Evolutionary conservation across 2,797 vertebrate genomes (phyloP).

Genomic region (Cirrhinus mrigala): DNA sequence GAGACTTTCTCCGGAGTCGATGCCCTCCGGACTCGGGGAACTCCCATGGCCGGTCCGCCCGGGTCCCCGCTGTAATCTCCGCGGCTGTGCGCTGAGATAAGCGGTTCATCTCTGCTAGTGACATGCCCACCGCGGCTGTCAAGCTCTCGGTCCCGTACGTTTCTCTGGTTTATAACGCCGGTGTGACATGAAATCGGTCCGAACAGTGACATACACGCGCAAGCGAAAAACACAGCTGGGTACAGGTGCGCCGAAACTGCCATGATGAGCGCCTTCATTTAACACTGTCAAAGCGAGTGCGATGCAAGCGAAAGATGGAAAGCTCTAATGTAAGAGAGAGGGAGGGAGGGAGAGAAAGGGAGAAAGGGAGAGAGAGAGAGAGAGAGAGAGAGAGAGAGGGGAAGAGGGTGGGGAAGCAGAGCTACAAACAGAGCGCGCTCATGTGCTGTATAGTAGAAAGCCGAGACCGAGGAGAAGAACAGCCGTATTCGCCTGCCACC

Average conservation of each 20-base stretch:
- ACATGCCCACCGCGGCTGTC: slow-evolving; percentile 58
- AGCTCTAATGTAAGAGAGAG: slow-evolving; percentile 68
- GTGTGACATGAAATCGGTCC: slow-evolving; percentile 72
- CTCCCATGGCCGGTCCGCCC: slow-evolving; percentile 42
- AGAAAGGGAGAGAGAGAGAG: neutral
- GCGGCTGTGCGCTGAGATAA: slow-evolving; percentile 54
- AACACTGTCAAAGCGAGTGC: slow-evolving; percentile 76
- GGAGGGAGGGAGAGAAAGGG: neutral
- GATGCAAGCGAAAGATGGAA: slow-evolving; percentile 75
- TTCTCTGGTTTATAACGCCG: slow-evolving; percentile 67
- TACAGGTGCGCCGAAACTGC: slow-evolving; percentile 72
- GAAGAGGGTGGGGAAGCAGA: slow-evolving; percentile 36
- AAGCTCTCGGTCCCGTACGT: slow-evolving; percentile 57
- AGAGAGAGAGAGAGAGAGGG: slow-evolving; percentile 12
- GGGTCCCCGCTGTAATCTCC: slow-evolving; percentile 58
- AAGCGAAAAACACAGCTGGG: slow-evolving; percentile 71
- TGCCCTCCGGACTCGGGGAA: slow-evolving; percentile 75
- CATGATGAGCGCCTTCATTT: slow-evolving; percentile 71
- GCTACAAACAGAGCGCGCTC: slow-evolving; percentile 14
- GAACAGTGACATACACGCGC: slow-evolving; percentile 71
- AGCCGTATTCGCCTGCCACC: slow-evolving; percentile 37
- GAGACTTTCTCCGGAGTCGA: slow-evolving; percentile 82
- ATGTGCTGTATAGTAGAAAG: neutral
- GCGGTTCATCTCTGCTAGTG: slow-evolving; percentile 61
- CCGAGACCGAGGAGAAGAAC: neutral